Base-by-base conservation (phyloP, 1,140 invertebrate species). In the Epicauta chinensis region DNA sequence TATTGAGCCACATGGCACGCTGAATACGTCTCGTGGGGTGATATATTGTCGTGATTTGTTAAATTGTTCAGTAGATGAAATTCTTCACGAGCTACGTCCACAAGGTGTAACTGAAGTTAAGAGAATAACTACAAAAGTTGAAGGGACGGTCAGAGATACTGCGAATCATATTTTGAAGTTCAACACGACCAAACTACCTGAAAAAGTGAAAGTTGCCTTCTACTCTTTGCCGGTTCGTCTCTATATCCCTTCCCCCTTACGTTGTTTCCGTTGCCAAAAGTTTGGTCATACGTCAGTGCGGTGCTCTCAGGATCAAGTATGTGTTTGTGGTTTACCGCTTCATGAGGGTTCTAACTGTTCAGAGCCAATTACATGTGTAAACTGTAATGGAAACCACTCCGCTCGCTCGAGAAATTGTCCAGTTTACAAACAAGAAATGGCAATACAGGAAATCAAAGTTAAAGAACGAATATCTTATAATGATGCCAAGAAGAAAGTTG, bases 361-460 rank as follows among this genome's bases (percentile, higher is more conserved):
- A 5, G 23, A 23, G 7, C 2, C 23, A 23, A 23, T 23, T 23
- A 5, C 23, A 23, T 23, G 6, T 23, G 17, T 23, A 23, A 23
- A 23, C 2, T 43, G 49, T 30, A 15, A 43, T 4, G 49, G 31
- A 0, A 6, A 10, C 14, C 49, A 51, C 23, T 35, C 49, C 0
- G 23, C 49, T 34, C 16, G 49, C 3, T 51, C 39, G 3, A 42
- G 29, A 17, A 17, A 32, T 7, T 51, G 49, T 37, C 49, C 40
- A 16, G 17, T 35, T 7, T 51, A 51, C 14, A 51, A 51, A 35
- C 12, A 32, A n/a, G 40, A 51, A 35, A 16, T 37, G n/a, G n/a
- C 30, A 16, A 44, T 44, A 14, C 32, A 35, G 16, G 31, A 43
- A 13, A 5, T 51, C 3, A 42, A 32, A 34, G 14, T 16, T 5